A percentile compares a stretch with the other conserved stretches of the same genome.
These are phyloP conservation scores for Protosalanx chinensis DNA, from an alignment of 2,797 vertebrate species.

Conservation along the genomic window DNA sequence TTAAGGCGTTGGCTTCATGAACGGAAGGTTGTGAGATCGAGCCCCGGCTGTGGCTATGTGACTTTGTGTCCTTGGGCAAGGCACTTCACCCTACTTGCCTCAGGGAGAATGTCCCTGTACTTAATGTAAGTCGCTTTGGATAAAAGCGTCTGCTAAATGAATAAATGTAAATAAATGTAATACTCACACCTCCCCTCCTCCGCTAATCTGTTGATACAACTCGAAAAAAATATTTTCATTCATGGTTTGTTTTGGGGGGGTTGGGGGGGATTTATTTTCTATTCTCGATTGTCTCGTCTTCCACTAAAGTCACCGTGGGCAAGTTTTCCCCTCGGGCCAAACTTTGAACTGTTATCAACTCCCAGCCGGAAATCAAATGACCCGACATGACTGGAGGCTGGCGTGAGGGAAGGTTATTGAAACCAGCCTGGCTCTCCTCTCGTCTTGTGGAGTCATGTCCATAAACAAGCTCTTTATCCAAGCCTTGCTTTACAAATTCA, in stretches of 20 bases:
- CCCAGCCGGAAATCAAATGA: slow-evolving; percentile 72
- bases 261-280: background rate
- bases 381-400: slow-evolving; percentile 60
- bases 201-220: slow-evolving; percentile 55
- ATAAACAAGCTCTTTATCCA: slow-evolving; percentile 74
- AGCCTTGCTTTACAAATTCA: slow-evolving; percentile 77
- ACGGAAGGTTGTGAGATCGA: too few species aligned
- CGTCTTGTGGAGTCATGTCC: slow-evolving; percentile 69
- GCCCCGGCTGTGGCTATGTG: too few species aligned
- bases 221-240: background rate
- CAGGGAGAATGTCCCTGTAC: too few species aligned
- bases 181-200: slow-evolving; percentile 51
- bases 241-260: slow-evolving; percentile 12
- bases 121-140: too few species aligned
- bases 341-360: slow-evolving; percentile 63
- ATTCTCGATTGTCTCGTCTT: slow-evolving; percentile 20
- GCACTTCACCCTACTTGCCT: too few species aligned
- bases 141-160: too few species aligned
- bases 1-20: too few species aligned
- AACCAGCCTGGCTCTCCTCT: slow-evolving; percentile 65
- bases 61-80: too few species aligned
- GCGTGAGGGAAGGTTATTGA: slow-evolving; percentile 67
- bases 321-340: slow-evolving; percentile 46
- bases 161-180: too few species aligned
- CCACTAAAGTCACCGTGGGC: slow-evolving; percentile 44